Evolutionary conservation across 2,888 invertebrate genomes (phyloP), one percentile per base, ranked within the genome.

Genomic region (Lissocephala sabroskyi): DNA sequence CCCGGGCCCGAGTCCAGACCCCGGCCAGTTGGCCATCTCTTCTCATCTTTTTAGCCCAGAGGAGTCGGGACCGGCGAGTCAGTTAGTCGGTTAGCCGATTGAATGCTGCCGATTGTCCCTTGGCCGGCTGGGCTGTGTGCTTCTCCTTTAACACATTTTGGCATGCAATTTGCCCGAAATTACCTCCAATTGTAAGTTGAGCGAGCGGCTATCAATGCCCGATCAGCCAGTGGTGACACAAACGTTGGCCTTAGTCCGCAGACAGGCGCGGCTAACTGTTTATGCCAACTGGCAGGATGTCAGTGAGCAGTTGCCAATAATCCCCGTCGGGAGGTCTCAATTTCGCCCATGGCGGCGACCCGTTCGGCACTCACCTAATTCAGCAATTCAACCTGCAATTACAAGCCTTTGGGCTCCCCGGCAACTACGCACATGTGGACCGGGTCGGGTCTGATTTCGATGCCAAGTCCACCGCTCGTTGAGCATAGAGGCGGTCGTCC

Each of bases 161-260:
- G 83, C 81, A 79, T 81, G 82, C 83, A 83, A 83, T 82, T 83
- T 82, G 78, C 64, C n/a, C 80, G 78, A 81, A 82, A 83, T 83
- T 82, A 82, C 79, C 79, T 80, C 78, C 79, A 82, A 81, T 81
- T 80, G 81, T 77, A 79, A 77, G 78, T 80, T 79, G 62, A 61
- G 56, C 61, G 13, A 10, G 10, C 35, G 3, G 35, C 16, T 35
- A 16, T 35, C 35, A 35, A 14, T 16, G 6, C 35, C 2, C 14
- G 10, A 14, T 35, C 55, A 54, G 68, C 58, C 76, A 66, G 23
- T 7, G 23, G 23, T 23, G 23, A 23, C 23, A 23, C 23, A 7
- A 7, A 23, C 7, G 23, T 23, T 23, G 23, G 23, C 23, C n/a
- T n/a, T n/a, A n/a, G n/a, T n/a, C n/a, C 23, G 23, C 7, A 23